A percentile compares a stretch with the other conserved stretches of the same genome.
Evolutionary conservation across 2,797 vertebrate genomes (phyloP).

Genomic region (Myotis pilosus): DNA sequence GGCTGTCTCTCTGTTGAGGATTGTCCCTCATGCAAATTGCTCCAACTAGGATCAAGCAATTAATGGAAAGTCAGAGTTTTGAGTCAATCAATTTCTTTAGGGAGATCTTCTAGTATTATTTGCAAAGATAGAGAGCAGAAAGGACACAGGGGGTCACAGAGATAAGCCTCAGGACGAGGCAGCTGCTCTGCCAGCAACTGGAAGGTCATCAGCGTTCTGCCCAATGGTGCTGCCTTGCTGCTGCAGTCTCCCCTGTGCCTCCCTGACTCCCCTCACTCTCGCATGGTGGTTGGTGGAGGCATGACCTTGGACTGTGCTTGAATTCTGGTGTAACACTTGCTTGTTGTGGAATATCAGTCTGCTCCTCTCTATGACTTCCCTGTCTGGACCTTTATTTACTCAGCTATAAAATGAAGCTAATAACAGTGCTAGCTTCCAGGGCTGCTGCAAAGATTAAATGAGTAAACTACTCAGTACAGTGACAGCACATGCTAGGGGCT

Average conservation of each 20-base stretch:
- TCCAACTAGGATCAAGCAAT: not conserved
- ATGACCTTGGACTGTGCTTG: not conserved
- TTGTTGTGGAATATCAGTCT: not conserved
- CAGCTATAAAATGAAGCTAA: not conserved
- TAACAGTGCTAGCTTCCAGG: not conserved
- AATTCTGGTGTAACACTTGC: not conserved
- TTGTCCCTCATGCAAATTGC: not conserved
- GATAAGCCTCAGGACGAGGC: not conserved
- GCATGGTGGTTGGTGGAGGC: not conserved
- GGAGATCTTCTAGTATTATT: not conserved
- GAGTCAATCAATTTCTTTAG: not conserved
- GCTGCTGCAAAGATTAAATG: not conserved
- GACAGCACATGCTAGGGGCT: not conserved
- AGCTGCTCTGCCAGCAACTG: no score
- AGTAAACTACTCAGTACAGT: not conserved
- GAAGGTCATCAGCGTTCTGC: fast-evolving
- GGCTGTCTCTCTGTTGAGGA: not conserved
- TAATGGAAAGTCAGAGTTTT: not conserved
- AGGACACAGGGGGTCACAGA: not conserved
- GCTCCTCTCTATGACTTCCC: not conserved
- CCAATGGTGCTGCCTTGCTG: no score
- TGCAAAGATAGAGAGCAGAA: not conserved
- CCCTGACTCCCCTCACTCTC: not conserved
- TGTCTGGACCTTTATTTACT: not conserved
- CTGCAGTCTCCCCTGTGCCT: not conserved